Percentiles rank a stretch among this genome's conserved stretches.
Conservation (phyloP, 2,113 vertebrate genomes). For the Myocastor coypus region DNA sequence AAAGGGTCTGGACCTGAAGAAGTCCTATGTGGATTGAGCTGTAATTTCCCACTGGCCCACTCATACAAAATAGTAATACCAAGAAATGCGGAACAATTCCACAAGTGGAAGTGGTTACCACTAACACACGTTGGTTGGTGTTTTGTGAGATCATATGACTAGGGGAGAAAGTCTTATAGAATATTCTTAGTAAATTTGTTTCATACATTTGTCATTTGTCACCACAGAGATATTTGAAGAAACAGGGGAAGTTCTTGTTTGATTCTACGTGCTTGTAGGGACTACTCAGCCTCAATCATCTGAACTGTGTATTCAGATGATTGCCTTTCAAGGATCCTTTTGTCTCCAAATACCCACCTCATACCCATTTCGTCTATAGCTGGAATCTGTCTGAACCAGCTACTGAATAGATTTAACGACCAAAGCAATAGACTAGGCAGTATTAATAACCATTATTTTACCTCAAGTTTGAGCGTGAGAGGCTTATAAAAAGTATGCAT, state of each 20-base stretch:
- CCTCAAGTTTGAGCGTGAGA: not conserved
- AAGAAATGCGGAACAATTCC: not conserved
- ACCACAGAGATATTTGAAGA: slow-evolving; percentile 36
- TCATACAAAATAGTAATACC: not conserved
- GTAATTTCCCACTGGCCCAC: not conserved
- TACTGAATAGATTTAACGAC: not conserved
- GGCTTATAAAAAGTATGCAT: slow-evolving; percentile 20
- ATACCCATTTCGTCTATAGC: not conserved
- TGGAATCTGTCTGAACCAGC: not conserved
- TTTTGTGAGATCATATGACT: not conserved
- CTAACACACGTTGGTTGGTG: not conserved
- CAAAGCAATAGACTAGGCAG: not conserved
- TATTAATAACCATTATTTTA: not conserved
- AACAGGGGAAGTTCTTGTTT: not conserved
- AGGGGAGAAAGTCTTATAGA: not conserved
- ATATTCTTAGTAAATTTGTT: slow-evolving; percentile 35
- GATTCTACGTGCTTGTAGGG: not conserved
- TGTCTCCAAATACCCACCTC: not conserved
- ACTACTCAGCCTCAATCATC: not conserved
- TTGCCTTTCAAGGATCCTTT: slow-evolving; percentile 12
- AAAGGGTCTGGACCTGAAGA: not conserved
- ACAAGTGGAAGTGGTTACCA: not conserved
- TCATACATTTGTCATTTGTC: not conserved
- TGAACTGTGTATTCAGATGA: not conserved
- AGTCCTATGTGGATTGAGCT: not conserved